These are phyloP conservation scores for Protonibea diacanthus DNA, from an alignment of 2,797 vertebrate genomes.

Conservation along the genomic window DNA sequence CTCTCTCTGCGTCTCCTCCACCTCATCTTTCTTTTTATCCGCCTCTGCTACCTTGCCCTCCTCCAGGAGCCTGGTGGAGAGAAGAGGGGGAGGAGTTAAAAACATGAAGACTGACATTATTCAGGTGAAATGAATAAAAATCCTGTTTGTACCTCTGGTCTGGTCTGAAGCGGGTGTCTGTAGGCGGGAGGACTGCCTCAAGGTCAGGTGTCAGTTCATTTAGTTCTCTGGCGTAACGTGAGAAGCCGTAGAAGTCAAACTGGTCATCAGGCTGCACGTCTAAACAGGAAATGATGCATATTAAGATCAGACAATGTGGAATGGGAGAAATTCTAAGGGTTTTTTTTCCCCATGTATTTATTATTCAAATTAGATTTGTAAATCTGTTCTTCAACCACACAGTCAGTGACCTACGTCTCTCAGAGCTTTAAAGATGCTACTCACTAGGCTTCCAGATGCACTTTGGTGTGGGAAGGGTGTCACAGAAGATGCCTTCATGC, in stretches of 20 bases:
- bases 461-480: constrained; percentile 84
- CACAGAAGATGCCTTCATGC: constrained; percentile 94
- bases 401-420: not conserved
- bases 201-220: constrained; percentile 91
- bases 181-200: constrained; percentile 86
- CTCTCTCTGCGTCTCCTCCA: constrained; percentile 92
- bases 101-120: too few relatives aligned
- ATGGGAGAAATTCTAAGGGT: not conserved
- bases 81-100: not conserved
- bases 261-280: constrained; percentile 90
- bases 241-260: constrained; percentile 90
- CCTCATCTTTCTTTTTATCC: constrained; percentile 90
- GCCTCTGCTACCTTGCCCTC: constrained; percentile 90
- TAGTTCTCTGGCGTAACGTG: constrained; percentile 90
- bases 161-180: constrained; percentile 91
- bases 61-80: constrained; percentile 88
- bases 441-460: constrained; percentile 95
- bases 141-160: constrained; percentile 89
- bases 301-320: not conserved
- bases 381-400: not conserved
- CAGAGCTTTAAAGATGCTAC: constrained; percentile 39
- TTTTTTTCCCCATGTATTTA: too few relatives aligned
- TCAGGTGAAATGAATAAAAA: not conserved
- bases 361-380: not conserved
- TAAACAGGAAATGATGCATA: constrained; percentile 61